Evolutionary conservation across 2,113 vertebrate genomes (phyloP).

Genomic region (Alethe diademata): DNA sequence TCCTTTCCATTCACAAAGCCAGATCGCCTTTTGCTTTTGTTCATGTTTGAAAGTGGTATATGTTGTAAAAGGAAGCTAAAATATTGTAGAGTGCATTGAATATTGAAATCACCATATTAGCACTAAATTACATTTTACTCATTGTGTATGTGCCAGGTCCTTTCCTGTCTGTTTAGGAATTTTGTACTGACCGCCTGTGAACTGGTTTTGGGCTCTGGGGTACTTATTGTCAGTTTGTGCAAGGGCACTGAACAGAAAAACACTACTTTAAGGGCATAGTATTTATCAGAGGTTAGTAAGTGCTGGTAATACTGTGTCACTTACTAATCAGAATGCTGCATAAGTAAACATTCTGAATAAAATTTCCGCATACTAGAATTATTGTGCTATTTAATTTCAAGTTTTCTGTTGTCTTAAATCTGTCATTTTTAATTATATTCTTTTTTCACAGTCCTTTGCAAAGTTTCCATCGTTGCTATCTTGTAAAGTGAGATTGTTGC

Average conservation of each 20-base stretch:
- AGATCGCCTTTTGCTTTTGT: not conserved
- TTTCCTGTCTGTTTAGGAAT: not conserved
- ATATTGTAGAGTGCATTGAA: not conserved
- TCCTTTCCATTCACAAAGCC: not conserved
- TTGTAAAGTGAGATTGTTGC: constrained; percentile 55
- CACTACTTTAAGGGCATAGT: not conserved
- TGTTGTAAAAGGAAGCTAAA: not conserved
- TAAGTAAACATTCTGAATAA: not conserved
- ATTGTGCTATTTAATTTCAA: constrained; percentile 24
- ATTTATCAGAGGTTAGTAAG: not conserved
- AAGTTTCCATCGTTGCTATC: not conserved
- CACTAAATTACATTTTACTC: not conserved
- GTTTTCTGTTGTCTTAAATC: constrained; percentile 14
- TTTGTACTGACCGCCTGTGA: not conserved
- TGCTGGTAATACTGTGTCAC: not conserved
- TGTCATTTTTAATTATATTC: not conserved
- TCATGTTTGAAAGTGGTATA: not conserved
- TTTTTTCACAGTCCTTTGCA: constrained; percentile 17
- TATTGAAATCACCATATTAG: not conserved
- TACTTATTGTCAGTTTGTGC: not conserved
- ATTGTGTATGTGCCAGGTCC: not conserved
- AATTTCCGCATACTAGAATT: not conserved
- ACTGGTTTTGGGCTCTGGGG: not conserved
- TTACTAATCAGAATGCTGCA: not conserved
- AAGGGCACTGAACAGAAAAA: not conserved